Evolutionary conservation across 1,140 invertebrate species (phyloP), one percentile per base, ranked within the genome.

Genomic region (Saccostrea echinata): DNA sequence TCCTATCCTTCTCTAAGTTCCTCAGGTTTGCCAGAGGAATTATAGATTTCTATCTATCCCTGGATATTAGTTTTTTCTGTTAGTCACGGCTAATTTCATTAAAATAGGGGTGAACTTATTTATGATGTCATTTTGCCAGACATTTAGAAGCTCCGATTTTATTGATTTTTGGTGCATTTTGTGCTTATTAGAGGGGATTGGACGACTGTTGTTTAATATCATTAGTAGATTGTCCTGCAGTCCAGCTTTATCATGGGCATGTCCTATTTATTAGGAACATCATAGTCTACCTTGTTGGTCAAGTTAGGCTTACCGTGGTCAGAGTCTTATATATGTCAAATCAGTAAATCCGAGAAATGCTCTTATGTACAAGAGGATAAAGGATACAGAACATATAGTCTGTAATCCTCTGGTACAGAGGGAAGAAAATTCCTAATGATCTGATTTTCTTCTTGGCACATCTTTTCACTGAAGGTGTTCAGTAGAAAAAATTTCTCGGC

Each of bases 121-220:
- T n/a, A 18, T 61, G 18, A 61, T 61, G 18, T 61, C 55, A 61
- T 61, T 61, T n/a, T 61, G 55, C 55, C 55, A 61, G 55, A 61
- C 55, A 61, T 61, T 61, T 61, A 18, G 55, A 21, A 61, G 18
- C 18, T 61, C 8, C n/a, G 18, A 61, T n/a, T 21, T 18, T 61
- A 61, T 61, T 21, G 55, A 61, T 61, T 43, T 61, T 13, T 21
- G 55, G 55, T 61, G 43, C 84, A 81, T 76, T 86, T 43, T 88
- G 27, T 55, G 83, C 76, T 43, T 71, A 51, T 85, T 33, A 8
- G 30, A 35, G 24, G 18, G 18, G 24, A 24, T 80, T 16, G 9
- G 35, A 80, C 24, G 30, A 35, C 76, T 3, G 16, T 35, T 80
- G 35, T 33, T 8, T 83, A 83, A 52, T 51, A 83, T 83, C 21